Base-by-base conservation (phyloP, 1,140 invertebrate species). In the Parasteatoda tepidariorum region DNA sequence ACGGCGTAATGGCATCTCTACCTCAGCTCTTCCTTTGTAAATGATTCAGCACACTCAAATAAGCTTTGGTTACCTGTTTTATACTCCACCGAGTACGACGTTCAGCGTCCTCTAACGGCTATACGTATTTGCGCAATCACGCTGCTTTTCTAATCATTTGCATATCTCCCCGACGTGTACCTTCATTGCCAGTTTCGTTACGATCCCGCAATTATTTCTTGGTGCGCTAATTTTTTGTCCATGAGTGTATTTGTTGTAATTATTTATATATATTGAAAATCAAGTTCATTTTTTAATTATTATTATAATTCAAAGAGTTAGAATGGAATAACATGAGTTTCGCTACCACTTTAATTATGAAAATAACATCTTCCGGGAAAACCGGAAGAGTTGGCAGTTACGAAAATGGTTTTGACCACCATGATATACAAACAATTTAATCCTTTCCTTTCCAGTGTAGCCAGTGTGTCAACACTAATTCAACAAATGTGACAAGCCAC, bases 121-220 rank as follows among this genome's bases (percentile, higher is more conserved):
- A 2, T 62, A 62, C 61, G 24, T 2, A 62, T 28, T n/a, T 62
- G 6, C 61, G 9, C 61, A 62, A 62, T 62, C 61, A 62, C 2
- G 61, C 61, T 30, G 61, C 61, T 30, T 62, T 62, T 30, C 61
- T 62, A 62, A 62, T 62, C 28, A 62, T 62, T 62, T 62, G 61
- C 61, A 62, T 62, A 62, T 62, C 26, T 62, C 3, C 61, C 61
- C 61, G 61, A 62, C 61, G 18, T 31, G 61, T 30, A 62, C 26
- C 28, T 62, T 62, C 28, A 62, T 62, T 1, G 1, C 61, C 28
- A 62, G 61, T 62, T 62, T 30, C 9, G 61, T 62, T 48, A 48
- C 4, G 38, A 4, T 48, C 1, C 38, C 38, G 1, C 1, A 48
- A 48, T 18, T 48, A 48, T 48, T 48, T 48, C 38, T 48, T 48